Percentiles rank a stretch among this genome's conserved stretches.
Evolutionary conservation across 2,113 vertebrate genomes (phyloP).

Genomic region (Prochilodus magdalenae): DNA sequence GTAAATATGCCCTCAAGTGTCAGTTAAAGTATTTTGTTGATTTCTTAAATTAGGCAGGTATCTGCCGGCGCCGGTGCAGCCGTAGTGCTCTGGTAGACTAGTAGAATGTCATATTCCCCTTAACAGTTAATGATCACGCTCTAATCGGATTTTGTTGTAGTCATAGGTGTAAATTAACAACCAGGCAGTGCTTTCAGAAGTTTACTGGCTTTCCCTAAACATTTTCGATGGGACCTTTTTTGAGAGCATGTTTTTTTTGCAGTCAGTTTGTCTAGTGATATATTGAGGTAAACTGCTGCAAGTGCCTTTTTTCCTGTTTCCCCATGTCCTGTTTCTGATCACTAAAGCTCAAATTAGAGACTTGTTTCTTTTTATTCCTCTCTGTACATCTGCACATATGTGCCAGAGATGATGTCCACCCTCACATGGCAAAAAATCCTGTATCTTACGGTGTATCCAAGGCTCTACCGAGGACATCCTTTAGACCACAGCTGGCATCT

Average conservation of each 20-base stretch:
- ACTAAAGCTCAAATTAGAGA: not conserved
- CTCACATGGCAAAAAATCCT: not conserved
- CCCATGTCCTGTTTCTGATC: too few relatives aligned
- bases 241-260: too few relatives aligned
- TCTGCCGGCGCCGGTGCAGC: too few relatives aligned
- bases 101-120: not conserved
- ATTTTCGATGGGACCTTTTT: too few relatives aligned
- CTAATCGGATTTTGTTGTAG: not conserved
- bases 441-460: not conserved
- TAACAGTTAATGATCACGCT: not conserved
- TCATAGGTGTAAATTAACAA: not conserved
- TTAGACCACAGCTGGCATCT: conserved; percentile 7
- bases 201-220: too few relatives aligned
- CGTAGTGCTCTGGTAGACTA: too few relatives aligned
- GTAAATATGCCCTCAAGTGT: too few relatives aligned
- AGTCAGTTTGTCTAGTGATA: conserved; percentile 23
- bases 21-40: too few relatives aligned
- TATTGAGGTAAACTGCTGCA: conserved; percentile 1
- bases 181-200: conserved; percentile 13
- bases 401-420: not conserved
- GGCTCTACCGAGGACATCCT: not conserved
- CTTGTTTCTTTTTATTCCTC: not conserved
- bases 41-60: too few relatives aligned
- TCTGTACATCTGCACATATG: not conserved
- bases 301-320: not conserved